These are phyloP conservation scores for Callosobruchus maculatus DNA, from an alignment of 2,888 invertebrate species.

Conservation along the genomic window DNA sequence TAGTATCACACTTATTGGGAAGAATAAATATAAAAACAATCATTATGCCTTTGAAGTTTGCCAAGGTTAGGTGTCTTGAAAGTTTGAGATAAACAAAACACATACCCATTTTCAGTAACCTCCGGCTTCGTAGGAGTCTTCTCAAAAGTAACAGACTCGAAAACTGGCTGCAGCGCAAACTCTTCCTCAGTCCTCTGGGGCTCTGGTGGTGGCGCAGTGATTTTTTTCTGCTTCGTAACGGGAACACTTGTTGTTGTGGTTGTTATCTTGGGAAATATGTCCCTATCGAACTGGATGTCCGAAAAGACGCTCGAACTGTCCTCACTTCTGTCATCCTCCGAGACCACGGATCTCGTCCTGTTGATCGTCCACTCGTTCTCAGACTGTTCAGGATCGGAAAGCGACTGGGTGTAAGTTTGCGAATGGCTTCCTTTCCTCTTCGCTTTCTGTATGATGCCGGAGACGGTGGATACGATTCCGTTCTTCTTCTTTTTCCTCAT, in stretches of 20 bases:
- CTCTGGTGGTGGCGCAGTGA: constrained; percentile 35
- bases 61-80: no score
- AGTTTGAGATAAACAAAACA: no score
- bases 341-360: constrained; percentile 67
- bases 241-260: constrained; percentile 19
- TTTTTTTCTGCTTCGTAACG: constrained; percentile 23
- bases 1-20: no score
- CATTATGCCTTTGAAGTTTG: no score
- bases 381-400: constrained; percentile 75
- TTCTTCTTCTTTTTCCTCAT: constrained; percentile 71
- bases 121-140: not conserved
- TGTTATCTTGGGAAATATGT: constrained; percentile 64
- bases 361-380: constrained; percentile 66
- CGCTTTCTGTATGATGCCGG: constrained; percentile 81
- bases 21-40: no score
- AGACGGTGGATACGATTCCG: constrained; percentile 77
- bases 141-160: constrained; percentile 19
- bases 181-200: constrained; percentile 16
- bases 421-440: constrained; percentile 59
- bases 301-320: constrained; percentile 59
- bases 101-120: not conserved
- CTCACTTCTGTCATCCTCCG: constrained; percentile 64
- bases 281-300: constrained; percentile 59
- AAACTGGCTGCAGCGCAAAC: constrained; percentile 24
- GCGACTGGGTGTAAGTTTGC: constrained; percentile 58